Evolutionary conservation across 2,888 invertebrate genomes (phyloP).

Genomic region (Ctenicera cuprea): DNA sequence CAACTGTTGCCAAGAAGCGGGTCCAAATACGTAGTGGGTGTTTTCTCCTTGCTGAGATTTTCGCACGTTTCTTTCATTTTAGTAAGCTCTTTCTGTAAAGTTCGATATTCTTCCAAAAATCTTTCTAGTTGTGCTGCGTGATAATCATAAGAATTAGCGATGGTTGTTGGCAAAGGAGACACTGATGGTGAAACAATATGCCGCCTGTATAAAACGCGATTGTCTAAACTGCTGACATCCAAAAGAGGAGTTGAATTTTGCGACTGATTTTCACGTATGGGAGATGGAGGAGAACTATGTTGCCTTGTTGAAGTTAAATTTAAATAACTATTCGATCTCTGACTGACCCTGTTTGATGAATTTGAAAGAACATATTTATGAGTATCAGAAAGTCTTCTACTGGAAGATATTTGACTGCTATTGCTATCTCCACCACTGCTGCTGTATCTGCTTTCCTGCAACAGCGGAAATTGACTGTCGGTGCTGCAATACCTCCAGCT

Average conservation of each 20-base stretch:
- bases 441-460: conserved; percentile 83
- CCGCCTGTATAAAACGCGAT: conserved; percentile 62
- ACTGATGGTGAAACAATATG: conserved; percentile 57
- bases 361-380: conserved; percentile 60
- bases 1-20: conserved; percentile 71
- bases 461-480: conserved; percentile 85
- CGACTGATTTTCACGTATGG: conserved; percentile 71
- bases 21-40: conserved; percentile 67
- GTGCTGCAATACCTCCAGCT: conserved; percentile 71
- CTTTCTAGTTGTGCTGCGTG: conserved; percentile 87
- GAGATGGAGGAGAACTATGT: conserved; percentile 81
- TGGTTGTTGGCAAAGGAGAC: conserved; percentile 59
- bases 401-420: conserved; percentile 71
- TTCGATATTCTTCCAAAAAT: conserved; percentile 87
- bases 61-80: conserved; percentile 88
- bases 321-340: conserved; percentile 82
- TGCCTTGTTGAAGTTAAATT: conserved; percentile 78
- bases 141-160: conserved; percentile 81
- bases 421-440: conserved; percentile 81
- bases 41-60: conserved; percentile 66
- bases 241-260: conserved; percentile 78
- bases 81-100: conserved; percentile 84
- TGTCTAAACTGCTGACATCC: conserved; percentile 76
- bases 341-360: conserved; percentile 57
- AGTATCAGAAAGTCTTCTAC: conserved; percentile 74